These are phyloP conservation scores for Steinernema hermaphroditum DNA, from an alignment of 2,888 invertebrate species.

Conservation along the genomic window DNA sequence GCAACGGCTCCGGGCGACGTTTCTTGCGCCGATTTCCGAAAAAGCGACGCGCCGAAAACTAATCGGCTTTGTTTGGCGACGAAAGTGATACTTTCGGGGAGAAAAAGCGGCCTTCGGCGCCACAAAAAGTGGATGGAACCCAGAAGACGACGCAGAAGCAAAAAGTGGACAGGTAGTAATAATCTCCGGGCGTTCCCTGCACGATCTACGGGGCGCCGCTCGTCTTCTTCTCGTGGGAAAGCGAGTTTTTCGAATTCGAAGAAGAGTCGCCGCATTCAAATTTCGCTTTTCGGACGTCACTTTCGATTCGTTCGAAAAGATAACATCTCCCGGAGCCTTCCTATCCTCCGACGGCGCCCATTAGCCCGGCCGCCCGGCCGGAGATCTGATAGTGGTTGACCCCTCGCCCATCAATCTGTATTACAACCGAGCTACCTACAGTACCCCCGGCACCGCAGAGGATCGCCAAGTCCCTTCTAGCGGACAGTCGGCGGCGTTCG, in stretches of 20 bases:
- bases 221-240: too few relatives aligned
- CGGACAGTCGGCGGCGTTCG: constrained; percentile 29
- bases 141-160: background rate
- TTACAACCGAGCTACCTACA: constrained; percentile 10
- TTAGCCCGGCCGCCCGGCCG: background rate
- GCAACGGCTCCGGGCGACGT: constrained; percentile 7
- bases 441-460: background rate
- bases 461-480: constrained; percentile 15
- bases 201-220: too few relatives aligned
- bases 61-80: constrained; percentile 30
- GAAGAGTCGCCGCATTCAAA: constrained; percentile 13
- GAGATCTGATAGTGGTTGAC: constrained; percentile 29
- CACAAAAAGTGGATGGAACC: constrained; percentile 25
- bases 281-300: background rate
- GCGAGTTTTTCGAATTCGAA: background rate
- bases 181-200: background rate
- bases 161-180: constrained; percentile 24
- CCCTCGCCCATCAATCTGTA: background rate
- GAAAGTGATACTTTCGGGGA: constrained; percentile 25
- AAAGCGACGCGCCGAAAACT: constrained; percentile 28
- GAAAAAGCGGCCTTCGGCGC: constrained; percentile 12
- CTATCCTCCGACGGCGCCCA: background rate
- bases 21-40: constrained; percentile 5
- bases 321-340: constrained; percentile 10
- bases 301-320: constrained; percentile 20